A percentile compares a stretch with the other conserved stretches of the same genome.
These are phyloP conservation scores for Eurystomus gularis DNA, from an alignment of 2,113 vertebrate species.

Conservation along the genomic window DNA sequence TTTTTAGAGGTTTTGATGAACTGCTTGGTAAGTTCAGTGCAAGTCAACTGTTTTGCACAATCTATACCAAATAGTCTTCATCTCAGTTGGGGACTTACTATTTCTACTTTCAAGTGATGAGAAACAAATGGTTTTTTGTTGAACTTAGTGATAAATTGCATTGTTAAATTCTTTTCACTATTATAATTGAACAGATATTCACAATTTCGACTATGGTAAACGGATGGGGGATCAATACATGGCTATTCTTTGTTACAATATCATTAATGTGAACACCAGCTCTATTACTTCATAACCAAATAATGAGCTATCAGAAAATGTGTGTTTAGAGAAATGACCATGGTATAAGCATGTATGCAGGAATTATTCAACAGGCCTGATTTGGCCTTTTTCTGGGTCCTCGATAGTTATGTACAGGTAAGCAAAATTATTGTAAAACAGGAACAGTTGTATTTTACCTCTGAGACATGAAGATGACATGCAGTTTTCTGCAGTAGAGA, in stretches of 20 bases:
- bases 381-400: background rate
- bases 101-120: background rate
- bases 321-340: background rate
- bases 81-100: background rate
- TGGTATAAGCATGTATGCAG: background rate
- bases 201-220: background rate
- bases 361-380: background rate
- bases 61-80: background rate
- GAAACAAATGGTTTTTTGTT: background rate
- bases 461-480: background rate
- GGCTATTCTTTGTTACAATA: background rate
- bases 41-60: background rate
- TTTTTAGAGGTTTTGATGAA: background rate
- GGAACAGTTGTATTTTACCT: background rate
- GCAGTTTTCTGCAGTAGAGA: background rate
- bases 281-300: background rate
- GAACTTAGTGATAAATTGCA: background rate
- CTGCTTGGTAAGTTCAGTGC: background rate
- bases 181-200: background rate
- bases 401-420: background rate
- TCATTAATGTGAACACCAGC: background rate
- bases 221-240: background rate
- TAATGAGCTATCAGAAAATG: background rate
- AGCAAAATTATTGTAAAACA: background rate
- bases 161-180: background rate